phyloP scores from a whole-genome alignment of 2,113 vertebrate species.

The Dermatemys mawii region DNA sequence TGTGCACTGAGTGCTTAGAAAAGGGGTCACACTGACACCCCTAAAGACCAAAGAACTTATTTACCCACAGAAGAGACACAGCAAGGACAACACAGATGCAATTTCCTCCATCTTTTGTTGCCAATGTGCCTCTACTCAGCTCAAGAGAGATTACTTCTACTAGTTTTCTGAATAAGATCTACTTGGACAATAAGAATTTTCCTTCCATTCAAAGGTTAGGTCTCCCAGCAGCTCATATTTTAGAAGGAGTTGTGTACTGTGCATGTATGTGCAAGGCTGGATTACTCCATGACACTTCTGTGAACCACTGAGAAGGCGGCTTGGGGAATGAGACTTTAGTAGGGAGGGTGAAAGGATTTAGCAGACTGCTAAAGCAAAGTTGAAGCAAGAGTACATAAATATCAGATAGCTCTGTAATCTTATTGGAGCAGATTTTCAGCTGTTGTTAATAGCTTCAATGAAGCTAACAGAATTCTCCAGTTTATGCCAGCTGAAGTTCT shows the following conservation, averaged over 20 bases:
- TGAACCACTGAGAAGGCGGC: background rate
- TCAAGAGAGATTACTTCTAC: background rate
- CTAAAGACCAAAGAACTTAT: background rate
- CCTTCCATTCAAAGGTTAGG: background rate
- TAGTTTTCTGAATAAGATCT: background rate
- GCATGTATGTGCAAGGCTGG: fast-evolving
- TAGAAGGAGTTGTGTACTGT: background rate
- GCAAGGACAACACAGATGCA: fast-evolving
- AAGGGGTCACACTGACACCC: background rate
- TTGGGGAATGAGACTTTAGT: background rate
- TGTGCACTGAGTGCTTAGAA: background rate
- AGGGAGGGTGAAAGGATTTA: background rate
- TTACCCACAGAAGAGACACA: background rate
- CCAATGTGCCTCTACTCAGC: background rate
- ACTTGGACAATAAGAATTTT: background rate
- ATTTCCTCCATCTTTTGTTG: background rate
- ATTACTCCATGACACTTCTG: background rate
- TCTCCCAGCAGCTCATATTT: background rate
- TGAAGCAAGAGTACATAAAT: background rate
- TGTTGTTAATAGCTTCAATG: background rate
- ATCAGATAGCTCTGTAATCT: background rate
- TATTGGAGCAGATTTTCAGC: background rate
- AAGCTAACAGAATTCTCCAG: background rate
- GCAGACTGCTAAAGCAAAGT: background rate
- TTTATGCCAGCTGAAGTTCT: background rate